Conservation (phyloP, 2,888 invertebrate species). For the Biston betularia region DNA sequence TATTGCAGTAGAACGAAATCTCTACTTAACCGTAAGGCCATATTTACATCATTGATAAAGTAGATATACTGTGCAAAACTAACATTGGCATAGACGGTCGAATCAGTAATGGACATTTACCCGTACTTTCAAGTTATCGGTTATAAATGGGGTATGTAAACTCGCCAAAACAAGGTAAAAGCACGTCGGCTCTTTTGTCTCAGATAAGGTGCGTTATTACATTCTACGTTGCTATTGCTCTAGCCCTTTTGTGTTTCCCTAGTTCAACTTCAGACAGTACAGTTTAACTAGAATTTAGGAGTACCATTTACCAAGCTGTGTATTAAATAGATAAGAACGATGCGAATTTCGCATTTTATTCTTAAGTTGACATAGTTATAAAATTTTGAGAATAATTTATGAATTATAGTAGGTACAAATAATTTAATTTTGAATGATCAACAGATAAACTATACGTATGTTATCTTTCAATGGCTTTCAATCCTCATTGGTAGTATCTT, state of each 20-base stretch:
- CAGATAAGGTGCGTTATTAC: constrained; percentile 66
- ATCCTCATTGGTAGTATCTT: no score
- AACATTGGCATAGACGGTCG: constrained; percentile 36
- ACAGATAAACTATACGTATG: no score
- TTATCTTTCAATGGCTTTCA: no score
- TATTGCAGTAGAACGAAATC: no score
- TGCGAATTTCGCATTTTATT: neutral
- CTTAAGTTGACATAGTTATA: no score
- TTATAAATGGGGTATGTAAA: constrained; percentile 54
- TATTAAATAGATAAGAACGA: neutral
- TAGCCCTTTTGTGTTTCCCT: constrained; percentile 7
- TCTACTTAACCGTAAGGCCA: neutral
- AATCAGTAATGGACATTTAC: constrained; percentile 48
- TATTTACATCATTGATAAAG: neutral
- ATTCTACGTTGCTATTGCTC: constrained; percentile 31
- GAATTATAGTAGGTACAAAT: no score
- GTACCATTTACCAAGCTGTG: neutral
- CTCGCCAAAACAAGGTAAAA: constrained; percentile 52
- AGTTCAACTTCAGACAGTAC: constrained; percentile 8
- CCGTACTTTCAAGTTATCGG: constrained; percentile 49
- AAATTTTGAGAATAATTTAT: no score
- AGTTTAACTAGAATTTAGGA: neutral
- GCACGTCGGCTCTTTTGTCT: constrained; percentile 67
- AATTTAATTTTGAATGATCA: no score
- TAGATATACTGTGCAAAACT: constrained; percentile 12